A percentile compares a stretch with the other conserved stretches of the same genome.
Conservation (phyloP, 2,888 invertebrate genomes). For the Nomada ruficornis region DNA sequence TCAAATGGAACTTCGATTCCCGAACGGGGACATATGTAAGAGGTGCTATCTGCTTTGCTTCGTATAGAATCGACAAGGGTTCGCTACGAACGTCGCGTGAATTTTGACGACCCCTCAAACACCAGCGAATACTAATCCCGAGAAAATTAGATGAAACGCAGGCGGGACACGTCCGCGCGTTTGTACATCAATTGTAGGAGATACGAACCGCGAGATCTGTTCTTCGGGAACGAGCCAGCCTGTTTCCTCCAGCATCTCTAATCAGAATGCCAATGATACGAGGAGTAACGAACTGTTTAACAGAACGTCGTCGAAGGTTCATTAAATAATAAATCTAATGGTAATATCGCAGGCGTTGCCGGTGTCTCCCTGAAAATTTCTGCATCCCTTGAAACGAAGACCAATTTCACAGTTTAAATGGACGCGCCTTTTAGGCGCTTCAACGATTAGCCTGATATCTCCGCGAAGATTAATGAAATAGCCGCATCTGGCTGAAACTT, state of each 20-base stretch:
- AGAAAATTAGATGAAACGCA: slow-evolving; percentile 3
- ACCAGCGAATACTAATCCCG: slow-evolving; percentile 30
- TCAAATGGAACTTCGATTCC: background rate
- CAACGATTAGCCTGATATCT: too few species aligned
- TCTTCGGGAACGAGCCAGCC: background rate
- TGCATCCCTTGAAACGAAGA: too few species aligned
- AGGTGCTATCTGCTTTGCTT: background rate
- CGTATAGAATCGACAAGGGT: background rate
- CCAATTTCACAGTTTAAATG: too few species aligned
- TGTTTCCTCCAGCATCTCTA: background rate
- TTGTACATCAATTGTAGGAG: slow-evolving; percentile 19
- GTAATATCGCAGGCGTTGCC: too few species aligned
- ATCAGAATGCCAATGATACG: background rate
- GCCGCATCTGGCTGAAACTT: slow-evolving; percentile 74
- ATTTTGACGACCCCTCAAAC: slow-evolving; percentile 36
- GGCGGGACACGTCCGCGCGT: slow-evolving; percentile 7
- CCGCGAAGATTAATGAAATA: background rate
- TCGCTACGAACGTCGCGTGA: slow-evolving; percentile 21
- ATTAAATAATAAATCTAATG: background rate
- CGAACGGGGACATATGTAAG: background rate
- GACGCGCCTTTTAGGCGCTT: too few species aligned
- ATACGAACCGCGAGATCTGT: slow-evolving; percentile 16
- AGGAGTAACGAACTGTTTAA: slow-evolving; percentile 2
- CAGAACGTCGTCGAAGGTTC: background rate
- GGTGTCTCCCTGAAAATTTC: too few species aligned